Conservation (phyloP, 2,888 invertebrate species). For the Erebia ligea region DNA sequence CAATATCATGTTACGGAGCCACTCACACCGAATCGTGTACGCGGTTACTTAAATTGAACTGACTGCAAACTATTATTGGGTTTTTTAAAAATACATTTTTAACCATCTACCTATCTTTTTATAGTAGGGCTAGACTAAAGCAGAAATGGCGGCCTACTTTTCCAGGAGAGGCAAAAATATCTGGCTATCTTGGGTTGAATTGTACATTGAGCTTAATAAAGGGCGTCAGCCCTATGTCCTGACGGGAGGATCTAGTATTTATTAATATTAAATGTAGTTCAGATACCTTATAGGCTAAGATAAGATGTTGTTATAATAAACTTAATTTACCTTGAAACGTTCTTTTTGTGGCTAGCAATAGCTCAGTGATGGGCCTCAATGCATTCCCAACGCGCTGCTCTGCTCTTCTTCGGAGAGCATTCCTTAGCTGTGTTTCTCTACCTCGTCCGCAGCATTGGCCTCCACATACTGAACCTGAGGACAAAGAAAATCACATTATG, state of each 20-base stretch:
- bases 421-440: constrained; percentile 83
- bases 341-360: constrained; percentile 88
- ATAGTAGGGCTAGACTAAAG: neutral
- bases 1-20: neutral
- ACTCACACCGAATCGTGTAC: constrained; percentile 9
- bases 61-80: neutral
- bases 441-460: constrained; percentile 87
- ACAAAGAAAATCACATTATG: constrained; percentile 34
- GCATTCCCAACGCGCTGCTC: constrained; percentile 87
- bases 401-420: constrained; percentile 85
- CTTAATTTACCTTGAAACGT: constrained; percentile 86
- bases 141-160: neutral
- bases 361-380: constrained; percentile 88
- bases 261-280: neutral
- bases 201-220: neutral
- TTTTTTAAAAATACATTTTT: no score
- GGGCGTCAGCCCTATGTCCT: neutral
- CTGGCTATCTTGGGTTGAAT: no score
- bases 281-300: neutral
- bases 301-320: neutral
- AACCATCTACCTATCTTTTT: no score
- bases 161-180: neutral
- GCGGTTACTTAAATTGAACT: neutral
- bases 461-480: constrained; percentile 83
- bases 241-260: neutral